Evolutionary conservation across 2,888 invertebrate species (phyloP).

Genomic region (Cataglyphis cursor): DNA sequence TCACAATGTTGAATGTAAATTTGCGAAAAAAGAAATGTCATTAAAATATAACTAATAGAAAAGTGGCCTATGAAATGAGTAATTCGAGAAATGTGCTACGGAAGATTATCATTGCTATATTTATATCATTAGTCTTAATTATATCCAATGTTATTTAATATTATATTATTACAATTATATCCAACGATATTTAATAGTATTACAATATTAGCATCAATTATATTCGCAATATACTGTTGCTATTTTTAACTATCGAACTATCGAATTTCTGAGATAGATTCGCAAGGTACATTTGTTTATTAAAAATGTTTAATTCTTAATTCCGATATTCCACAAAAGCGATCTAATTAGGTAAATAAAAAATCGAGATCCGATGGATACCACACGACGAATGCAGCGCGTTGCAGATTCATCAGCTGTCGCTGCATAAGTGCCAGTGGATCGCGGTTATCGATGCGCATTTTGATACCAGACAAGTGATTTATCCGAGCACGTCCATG

Average conservation of each 20-base stretch:
- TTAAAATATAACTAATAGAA: neutral
- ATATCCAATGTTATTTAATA: neutral
- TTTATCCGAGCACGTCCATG: conserved; percentile 40
- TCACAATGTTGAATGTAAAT: neutral
- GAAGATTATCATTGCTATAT: neutral
- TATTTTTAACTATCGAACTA: neutral
- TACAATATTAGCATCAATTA: neutral
- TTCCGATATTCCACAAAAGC: conserved; percentile 37
- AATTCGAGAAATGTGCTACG: neutral
- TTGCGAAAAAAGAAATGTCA: neutral
- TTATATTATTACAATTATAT: neutral
- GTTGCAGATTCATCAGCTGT: conserved; percentile 64
- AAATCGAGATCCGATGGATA: conserved; percentile 25
- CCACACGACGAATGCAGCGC: conserved; percentile 35
- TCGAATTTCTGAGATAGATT: neutral
- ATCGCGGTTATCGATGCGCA: conserved; percentile 54
- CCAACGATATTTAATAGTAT: neutral
- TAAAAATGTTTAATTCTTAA: conserved; percentile 19
- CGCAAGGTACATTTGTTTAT: neutral
- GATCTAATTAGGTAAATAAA: conserved; percentile 23
- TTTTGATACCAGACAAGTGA: conserved; percentile 40
- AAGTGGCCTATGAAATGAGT: neutral
- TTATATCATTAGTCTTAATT: conserved; percentile 12
- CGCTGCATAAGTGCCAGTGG: conserved; percentile 61
- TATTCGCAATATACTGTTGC: neutral